phyloP scores from a whole-genome alignment of 2,113 vertebrate species.

The Andinoacara biseriatus region DNA sequence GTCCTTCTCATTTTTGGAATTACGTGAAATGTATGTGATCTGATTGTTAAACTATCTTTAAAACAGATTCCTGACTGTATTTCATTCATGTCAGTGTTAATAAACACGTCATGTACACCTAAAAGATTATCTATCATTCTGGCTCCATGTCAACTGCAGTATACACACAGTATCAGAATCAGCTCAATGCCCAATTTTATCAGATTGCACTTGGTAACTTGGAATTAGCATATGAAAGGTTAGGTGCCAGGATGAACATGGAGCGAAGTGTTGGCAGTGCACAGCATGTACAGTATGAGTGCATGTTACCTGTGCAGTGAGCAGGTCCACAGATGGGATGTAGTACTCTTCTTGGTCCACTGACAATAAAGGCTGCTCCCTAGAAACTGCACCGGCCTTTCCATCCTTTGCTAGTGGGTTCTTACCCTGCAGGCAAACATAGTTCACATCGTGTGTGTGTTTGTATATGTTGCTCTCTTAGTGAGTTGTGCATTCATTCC shows the following conservation, averaged over 20 bases:
- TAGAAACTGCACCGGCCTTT: conserved; percentile 45
- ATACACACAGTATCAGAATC: background rate
- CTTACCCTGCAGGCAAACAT: conserved; percentile 68
- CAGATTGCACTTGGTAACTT: no score
- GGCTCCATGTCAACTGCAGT: background rate
- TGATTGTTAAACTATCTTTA: background rate
- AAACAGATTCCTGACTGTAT: background rate
- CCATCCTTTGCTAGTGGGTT: conserved; percentile 68
- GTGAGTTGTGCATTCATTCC: no score
- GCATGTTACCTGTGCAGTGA: conserved; percentile 90
- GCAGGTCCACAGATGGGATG: conserved; percentile 95
- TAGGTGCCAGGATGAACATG: background rate
- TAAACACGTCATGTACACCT: background rate
- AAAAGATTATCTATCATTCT: background rate
- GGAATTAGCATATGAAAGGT: background rate
- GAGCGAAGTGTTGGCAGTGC: background rate
- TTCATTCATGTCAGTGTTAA: background rate
- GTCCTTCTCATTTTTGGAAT: background rate
- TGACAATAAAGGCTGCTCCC: conserved; percentile 66
- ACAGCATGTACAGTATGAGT: background rate
- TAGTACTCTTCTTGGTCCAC: conserved; percentile 87
- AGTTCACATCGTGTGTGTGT: background rate
- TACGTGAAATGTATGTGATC: background rate
- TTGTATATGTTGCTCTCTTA: no score
- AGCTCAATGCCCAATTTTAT: no score